Evolutionary conservation across 2,113 vertebrate species (phyloP), one percentile per base, ranked within the genome.

Genomic region (Brachirus orientalis): DNA sequence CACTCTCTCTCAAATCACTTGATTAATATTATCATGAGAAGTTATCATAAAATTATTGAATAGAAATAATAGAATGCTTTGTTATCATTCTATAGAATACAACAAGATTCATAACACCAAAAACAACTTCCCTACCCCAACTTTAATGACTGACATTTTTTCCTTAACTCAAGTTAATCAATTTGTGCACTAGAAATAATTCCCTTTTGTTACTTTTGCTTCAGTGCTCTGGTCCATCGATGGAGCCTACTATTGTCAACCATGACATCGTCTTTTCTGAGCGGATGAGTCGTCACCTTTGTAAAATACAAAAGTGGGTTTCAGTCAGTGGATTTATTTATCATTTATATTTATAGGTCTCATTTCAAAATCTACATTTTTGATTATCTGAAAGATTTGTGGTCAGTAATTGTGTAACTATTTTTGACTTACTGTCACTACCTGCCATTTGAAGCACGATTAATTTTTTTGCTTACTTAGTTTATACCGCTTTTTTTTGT

Each of bases 171-270:
- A 6, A 51, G 40, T 19, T 6, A 28, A 52, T 54, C 12, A 4
- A 18, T 63, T 6, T 18, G 2, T 56, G 8, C 11, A 28, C 1
- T 61, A 13, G 14, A 20, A 55, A 58, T 28, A 45, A 47, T 16
- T 36, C 11, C 59, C 7, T 14, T 20, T 63, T 46, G 72, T 44
- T 67, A 10, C 40, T 65, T 63, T 65, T 62, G n/a, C 73, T 86
- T 70, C 88, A 97, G 97, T 98, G 97, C 90, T 97, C 95, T 70
- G 97, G 97, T 91, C 97, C 96, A 57, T 99, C 97, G 58, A 99
- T 99, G 97, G 95, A 99, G 75, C 97, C 97, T 69, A 99, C 97
- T 48, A 98, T 99, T 87, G 91, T 94, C 52, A 96, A 91, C 86
- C 92, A 93, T 73, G 95, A 98, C 69, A 79, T 99, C 80, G 94